These are phyloP conservation scores for Rhea pennata DNA, from an alignment of 2,113 vertebrate genomes.

Conservation along the genomic window DNA sequence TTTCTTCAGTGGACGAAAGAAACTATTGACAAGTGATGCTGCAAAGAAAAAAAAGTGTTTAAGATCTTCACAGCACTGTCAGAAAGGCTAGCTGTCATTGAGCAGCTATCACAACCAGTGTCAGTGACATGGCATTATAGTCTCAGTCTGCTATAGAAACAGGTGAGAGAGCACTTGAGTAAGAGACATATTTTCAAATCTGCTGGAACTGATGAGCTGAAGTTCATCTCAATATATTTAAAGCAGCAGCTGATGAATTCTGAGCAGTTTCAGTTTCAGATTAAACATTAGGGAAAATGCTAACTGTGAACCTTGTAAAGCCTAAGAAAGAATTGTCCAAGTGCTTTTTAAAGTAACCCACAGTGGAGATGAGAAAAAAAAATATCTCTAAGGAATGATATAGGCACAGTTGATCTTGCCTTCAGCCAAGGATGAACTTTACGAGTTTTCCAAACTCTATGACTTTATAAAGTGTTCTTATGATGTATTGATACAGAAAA, in stretches of 20 bases:
- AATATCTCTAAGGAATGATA: neutral
- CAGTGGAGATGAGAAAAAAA: neutral
- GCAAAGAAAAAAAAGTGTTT: neutral
- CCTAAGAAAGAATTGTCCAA: neutral
- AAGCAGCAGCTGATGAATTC: neutral
- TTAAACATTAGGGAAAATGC: neutral
- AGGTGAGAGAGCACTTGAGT: neutral
- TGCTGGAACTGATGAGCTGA: neutral
- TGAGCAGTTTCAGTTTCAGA: neutral
- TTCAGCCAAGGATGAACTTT: neutral
- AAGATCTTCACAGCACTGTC: neutral
- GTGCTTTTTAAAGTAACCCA: neutral
- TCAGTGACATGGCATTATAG: neutral
- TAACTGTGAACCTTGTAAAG: neutral
- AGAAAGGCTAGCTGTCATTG: neutral
- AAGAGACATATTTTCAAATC: neutral
- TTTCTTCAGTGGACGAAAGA: neutral
- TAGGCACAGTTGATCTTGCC: neutral
- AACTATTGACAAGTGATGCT: neutral
- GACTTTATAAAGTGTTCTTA: neutral
- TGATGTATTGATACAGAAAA: neutral
- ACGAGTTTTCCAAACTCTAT: neutral
- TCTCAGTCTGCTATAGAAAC: neutral
- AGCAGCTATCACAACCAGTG: neutral
- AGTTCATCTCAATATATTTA: neutral